These are phyloP conservation scores for Stenchaetothrips biformis DNA, from an alignment of 2,888 invertebrate genomes.

Conservation along the genomic window DNA sequence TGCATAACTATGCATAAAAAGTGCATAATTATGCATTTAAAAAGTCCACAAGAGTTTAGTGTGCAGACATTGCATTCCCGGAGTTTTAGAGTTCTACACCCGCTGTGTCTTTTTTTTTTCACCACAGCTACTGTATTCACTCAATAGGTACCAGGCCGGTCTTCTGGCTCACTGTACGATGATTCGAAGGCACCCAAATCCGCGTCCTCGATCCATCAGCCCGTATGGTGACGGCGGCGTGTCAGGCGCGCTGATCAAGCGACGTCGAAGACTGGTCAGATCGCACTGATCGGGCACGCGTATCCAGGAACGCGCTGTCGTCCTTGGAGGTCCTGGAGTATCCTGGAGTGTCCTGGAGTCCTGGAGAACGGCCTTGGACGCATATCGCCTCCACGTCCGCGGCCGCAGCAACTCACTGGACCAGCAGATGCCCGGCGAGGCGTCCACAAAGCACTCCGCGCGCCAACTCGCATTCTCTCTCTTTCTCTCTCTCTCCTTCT, in stretches of 20 bases:
- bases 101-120: no score
- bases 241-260: not conserved
- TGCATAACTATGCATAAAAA: no score
- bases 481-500: constrained; percentile 1
- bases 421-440: not conserved
- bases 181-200: not conserved
- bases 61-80: no score
- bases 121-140: no score
- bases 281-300: not conserved
- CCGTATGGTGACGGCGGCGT: not conserved
- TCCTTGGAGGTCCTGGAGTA: not conserved
- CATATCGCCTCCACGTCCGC: not conserved
- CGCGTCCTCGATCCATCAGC: not conserved
- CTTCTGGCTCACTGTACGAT: no score
- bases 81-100: no score
- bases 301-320: not conserved
- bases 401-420: not conserved
- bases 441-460: not conserved
- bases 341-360: not conserved
- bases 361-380: not conserved
- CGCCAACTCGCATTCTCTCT: not conserved
- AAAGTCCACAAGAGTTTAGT: no score
- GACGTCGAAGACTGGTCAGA: not conserved
- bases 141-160: no score
- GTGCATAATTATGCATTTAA: no score